These are phyloP conservation scores for Polydrusus cervinus DNA, from an alignment of 2,888 invertebrate species.

Conservation along the genomic window DNA sequence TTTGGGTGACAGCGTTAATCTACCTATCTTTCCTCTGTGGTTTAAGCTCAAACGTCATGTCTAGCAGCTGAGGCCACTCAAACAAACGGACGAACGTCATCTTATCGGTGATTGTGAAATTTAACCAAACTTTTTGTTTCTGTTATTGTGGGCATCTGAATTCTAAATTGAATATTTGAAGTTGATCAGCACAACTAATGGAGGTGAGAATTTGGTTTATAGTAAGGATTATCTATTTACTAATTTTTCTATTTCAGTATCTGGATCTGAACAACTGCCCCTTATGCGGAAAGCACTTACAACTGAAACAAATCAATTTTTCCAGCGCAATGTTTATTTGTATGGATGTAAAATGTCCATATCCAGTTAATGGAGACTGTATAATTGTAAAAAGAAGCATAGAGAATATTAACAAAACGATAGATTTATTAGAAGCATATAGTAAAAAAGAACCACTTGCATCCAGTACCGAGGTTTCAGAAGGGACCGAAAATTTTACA, in stretches of 20 bases:
- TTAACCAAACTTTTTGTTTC: no score
- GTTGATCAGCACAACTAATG: not conserved
- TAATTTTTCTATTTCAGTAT: conserved; percentile 10
- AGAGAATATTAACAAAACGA: conserved; percentile 53
- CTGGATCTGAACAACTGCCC: conserved; percentile 54
- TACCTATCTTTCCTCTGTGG: no score
- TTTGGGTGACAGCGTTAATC: no score
- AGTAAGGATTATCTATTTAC: not conserved
- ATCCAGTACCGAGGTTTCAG: not conserved
- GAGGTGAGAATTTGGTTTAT: conserved; percentile 9
- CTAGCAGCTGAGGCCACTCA: no score
- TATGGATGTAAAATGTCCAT: conserved; percentile 57
- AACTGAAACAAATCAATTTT: conserved; percentile 59
- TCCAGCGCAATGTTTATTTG: conserved; percentile 58
- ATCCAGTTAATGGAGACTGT: conserved; percentile 57
- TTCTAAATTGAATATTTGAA: no score
- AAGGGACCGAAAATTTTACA: not conserved
- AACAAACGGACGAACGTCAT: not conserved
- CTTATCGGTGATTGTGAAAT: no score
- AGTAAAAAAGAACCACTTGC: conserved; percentile 31
- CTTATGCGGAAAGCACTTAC: conserved; percentile 53
- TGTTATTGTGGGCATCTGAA: no score
- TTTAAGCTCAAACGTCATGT: no score
- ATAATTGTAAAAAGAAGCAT: conserved; percentile 55
- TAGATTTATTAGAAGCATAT: conserved; percentile 16